Evolutionary conservation across 2,113 vertebrate species (phyloP).

Genomic region (Xenopus laevis): DNA sequence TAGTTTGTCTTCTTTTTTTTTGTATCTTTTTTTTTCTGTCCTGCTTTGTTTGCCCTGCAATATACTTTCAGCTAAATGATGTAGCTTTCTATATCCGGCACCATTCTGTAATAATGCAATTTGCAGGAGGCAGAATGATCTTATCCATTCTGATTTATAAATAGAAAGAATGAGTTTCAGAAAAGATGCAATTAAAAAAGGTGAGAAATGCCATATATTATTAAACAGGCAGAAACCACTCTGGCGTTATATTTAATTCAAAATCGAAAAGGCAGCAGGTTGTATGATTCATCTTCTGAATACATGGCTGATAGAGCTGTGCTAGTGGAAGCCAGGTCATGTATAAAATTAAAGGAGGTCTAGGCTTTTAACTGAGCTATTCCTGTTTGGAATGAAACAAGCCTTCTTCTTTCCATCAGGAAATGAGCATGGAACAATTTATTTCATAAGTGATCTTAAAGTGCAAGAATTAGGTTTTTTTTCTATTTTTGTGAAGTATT

Average conservation of each 20-base stretch:
- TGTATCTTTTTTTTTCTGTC: neutral
- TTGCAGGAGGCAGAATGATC: neutral
- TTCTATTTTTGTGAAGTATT: neutral
- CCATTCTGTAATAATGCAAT: conserved; percentile 4
- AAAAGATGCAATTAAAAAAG: conserved; percentile 24
- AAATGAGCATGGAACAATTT: conserved; percentile 1
- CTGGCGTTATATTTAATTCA: conserved; percentile 4
- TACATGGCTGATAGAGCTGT: neutral
- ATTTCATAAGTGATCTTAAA: neutral
- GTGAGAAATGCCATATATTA: conserved; percentile 22
- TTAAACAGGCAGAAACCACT: conserved; percentile 4
- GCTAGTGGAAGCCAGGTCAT: conserved; percentile 3
- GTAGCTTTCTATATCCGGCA: conserved; percentile 15
- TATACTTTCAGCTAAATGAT: neutral
- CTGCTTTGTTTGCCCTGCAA: neutral
- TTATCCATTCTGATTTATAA: conserved; percentile 13
- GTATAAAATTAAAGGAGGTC: neutral
- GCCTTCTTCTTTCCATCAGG: neutral
- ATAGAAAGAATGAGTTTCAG: conserved; percentile 13
- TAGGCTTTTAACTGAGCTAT: neutral
- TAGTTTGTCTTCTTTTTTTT: no score
- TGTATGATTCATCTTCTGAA: conserved; percentile 13
- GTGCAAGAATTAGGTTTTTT: neutral
- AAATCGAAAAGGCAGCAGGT: conserved; percentile 2
- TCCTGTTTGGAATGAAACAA: neutral